Base-by-base conservation (phyloP, 2,888 invertebrate genomes). In the Habroteleia sp. region DNA sequence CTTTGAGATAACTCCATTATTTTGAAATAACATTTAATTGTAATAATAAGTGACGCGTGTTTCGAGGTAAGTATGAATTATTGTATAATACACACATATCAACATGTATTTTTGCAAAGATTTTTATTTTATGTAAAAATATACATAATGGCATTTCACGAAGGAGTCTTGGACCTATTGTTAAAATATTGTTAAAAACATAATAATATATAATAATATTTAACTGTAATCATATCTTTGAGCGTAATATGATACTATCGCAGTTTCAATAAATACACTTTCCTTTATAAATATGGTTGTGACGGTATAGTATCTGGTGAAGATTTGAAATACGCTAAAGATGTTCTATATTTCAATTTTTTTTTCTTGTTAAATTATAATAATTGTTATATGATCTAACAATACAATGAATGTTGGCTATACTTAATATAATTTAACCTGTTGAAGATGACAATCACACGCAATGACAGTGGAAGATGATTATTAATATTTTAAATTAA, bases 111-210 rank as follows among this genome's bases (percentile, higher is more conserved):
- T 78, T 83, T 84, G 81, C 79, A 83, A 82, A 82, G 79, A 74
- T 77, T 82, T 84, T 84, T 83, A 83, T 85, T 85, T 84, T 82
- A 74, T 80, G 82, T 85, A 84, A 81, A 84, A 85, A 85, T 85
- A 83, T 83, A 85, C 83, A 83, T 84, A 85, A 86, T 87, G 86
- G 86, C 86, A 85, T 85, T 83, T 82, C 80, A 83, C 80, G 79
- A 79, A 80, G 82, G 82, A 83, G 80, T 85, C 81, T 82, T 79
- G 78, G 83, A 85, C 83, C 16, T 83, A 82, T 83, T 83, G 81
- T 84, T 85, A 84, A n/a, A n/a, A n/a, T n/a, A n/a, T n/a, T n/a
- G n/a, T n/a, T 78, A 83, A 82, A 83, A 82, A 82, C 73, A 76
- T 77, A 77, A 77, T 79, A 76, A 75, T 79, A 72, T 80, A 75